Evolutionary conservation across 2,113 vertebrate genomes (phyloP).

Genomic region (Chunga burmeisteri): DNA sequence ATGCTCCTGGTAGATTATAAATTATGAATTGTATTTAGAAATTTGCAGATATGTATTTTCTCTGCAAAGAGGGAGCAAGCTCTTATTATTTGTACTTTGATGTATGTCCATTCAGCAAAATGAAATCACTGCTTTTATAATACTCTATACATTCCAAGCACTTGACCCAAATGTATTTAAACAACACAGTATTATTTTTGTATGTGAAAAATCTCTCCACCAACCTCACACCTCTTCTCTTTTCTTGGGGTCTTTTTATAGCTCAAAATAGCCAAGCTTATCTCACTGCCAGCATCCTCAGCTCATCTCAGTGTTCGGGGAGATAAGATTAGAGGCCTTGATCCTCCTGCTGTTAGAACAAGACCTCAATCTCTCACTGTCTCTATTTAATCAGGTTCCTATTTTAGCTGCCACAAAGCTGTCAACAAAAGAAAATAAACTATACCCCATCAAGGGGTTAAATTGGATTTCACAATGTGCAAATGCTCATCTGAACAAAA

Average conservation of each 20-base stretch:
- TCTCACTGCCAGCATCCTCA: conserved; percentile 64
- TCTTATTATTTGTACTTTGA: conserved; percentile 12
- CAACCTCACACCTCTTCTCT: background rate
- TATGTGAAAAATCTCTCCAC: background rate
- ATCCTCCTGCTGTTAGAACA: conserved; percentile 93
- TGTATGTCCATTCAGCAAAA: background rate
- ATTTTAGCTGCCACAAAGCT: conserved; percentile 92
- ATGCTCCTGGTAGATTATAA: conserved; percentile 8
- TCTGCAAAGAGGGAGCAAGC: background rate
- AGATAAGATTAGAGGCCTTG: conserved; percentile 94
- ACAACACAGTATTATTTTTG: background rate
- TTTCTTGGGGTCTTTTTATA: conserved; percentile 22
- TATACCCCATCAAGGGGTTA: conserved; percentile 84
- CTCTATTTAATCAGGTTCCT: conserved; percentile 97
- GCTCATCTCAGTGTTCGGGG: conserved; percentile 77
- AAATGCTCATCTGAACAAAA: conserved; percentile 81
- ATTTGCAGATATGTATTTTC: background rate
- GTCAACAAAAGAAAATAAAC: conserved; percentile 96
- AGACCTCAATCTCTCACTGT: conserved; percentile 99
- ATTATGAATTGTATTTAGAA: conserved; percentile 37
- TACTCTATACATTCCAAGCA: background rate
- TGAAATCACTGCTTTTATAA: background rate
- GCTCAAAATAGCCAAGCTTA: conserved; percentile 69
- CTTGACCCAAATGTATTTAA: conserved; percentile 46
- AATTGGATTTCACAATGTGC: conserved; percentile 89